Base-by-base conservation (phyloP, 2,888 invertebrate genomes). In the Calameuta pallipes region DNA sequence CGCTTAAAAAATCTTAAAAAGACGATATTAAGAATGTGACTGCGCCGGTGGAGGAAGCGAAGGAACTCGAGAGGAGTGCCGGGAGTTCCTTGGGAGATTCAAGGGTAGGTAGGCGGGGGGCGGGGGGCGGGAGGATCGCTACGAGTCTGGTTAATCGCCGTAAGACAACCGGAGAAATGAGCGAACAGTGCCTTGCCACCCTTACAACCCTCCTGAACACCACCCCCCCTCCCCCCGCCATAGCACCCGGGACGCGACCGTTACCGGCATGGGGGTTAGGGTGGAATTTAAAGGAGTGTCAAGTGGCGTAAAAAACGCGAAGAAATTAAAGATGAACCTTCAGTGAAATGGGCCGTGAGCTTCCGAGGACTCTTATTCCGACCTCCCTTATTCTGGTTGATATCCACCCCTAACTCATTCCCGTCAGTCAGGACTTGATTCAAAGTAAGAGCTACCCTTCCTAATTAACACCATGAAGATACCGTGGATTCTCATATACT, bases 291-390 rank as follows among this genome's bases (percentile, higher is more conserved):
- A 91, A 90, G 87, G 86, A 89, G 90, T 89, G 90, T 88, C 88
- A 87, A 88, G 89, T 87, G 85, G 84, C 84, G 83, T 83, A 87
- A 89, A 89, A 90, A 90, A 90, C 88, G 88, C 87, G 87, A 87
- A 89, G 91, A 91, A 91, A 91, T 91, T 91, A 91, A 91, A 91
- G 91, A 91, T 91, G 91, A 91, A 91, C 91, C 89, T 90, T 89
- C 85, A 87, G 89, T 85, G 90, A 90, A 91, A 91, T 90, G 91
- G 90, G 89, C 87, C 90, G 90, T 88, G 89, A 91, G 90, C 90
- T 90, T 91, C 89, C 90, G 90, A 90, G 90, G 85, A 86, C 81
- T 77, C 79, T 79, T 78, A 75, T 74, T 74, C 15, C 35, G 34
- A 33, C 74, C 74, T 74, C 74, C 35, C 74, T 74, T 74, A n/a